Percentiles rank a stretch among this genome's conserved stretches.
These are phyloP conservation scores for Tetheella fluctuosa DNA, from an alignment of 2,888 invertebrate species.

Conservation along the genomic window DNA sequence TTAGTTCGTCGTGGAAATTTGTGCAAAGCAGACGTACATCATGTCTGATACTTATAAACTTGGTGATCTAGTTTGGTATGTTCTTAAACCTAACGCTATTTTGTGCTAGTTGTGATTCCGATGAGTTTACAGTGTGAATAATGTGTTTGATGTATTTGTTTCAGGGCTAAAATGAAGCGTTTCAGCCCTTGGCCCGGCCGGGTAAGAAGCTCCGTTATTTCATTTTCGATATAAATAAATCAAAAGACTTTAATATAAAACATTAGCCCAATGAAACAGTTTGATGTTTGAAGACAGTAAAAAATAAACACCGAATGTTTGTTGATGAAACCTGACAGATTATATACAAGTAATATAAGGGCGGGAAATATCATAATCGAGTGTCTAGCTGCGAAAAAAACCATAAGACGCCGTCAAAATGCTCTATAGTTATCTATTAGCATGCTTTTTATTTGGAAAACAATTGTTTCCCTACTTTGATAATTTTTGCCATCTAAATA, in stretches of 20 bases:
- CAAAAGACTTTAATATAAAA: slow-evolving; percentile 23
- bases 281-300: slow-evolving; percentile 20
- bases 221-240: slow-evolving; percentile 27
- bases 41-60: slow-evolving; percentile 79
- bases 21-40: slow-evolving; percentile 51
- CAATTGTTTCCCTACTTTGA: not conserved
- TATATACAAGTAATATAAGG: slow-evolving; percentile 36
- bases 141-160: slow-evolving; percentile 61
- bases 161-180: slow-evolving; percentile 99
- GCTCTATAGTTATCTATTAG: not conserved
- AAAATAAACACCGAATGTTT: slow-evolving; percentile 25
- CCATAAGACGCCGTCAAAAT: slow-evolving; percentile 24
- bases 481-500: slow-evolving; percentile 24
- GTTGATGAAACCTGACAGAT: slow-evolving; percentile 34
- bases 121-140: slow-evolving; percentile 27
- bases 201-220: slow-evolving; percentile 87
- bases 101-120: slow-evolving; percentile 64
- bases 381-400: slow-evolving; percentile 35
- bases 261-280: slow-evolving; percentile 14
- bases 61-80: slow-evolving; percentile 84
- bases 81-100: slow-evolving; percentile 45
- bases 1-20: slow-evolving; percentile 76
- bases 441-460: not conserved
- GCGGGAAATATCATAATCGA: slow-evolving; percentile 59
- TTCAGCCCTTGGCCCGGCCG: slow-evolving; percentile 98